phyloP scores from a whole-genome alignment of 2,797 vertebrate genomes.

The Rhinella marina region DNA sequence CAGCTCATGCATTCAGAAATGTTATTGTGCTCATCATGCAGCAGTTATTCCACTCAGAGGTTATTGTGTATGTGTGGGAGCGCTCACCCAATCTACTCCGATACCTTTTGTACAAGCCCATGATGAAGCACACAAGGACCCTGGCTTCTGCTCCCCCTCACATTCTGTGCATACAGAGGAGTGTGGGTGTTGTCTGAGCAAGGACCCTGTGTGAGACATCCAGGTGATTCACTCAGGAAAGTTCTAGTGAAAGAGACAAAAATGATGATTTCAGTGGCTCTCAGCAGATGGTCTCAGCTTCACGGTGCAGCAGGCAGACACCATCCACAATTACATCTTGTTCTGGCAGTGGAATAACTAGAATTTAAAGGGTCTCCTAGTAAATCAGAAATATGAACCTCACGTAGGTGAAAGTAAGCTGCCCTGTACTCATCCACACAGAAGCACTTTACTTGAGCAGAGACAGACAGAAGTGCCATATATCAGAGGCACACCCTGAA shows the following conservation, averaged over 20 bases:
- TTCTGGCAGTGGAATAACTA: background rate
- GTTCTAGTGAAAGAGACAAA: constrained; percentile 4
- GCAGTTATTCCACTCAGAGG: background rate
- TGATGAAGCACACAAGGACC: constrained; percentile 44
- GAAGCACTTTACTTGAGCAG: no score
- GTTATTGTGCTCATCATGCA: background rate
- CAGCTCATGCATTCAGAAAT: background rate
- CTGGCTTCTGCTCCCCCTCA: constrained; percentile 51
- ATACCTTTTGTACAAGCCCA: constrained; percentile 49
- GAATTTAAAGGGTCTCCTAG: background rate
- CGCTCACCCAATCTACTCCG: background rate
- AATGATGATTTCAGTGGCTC: background rate
- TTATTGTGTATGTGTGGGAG: constrained; percentile 25
- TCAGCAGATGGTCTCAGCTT: constrained; percentile 21
- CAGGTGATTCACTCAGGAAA: constrained; percentile 55
- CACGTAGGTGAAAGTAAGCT: background rate
- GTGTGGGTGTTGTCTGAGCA: constrained; percentile 51
- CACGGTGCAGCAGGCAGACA: background rate
- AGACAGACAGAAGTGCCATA: no score
- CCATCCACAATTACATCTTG: background rate
- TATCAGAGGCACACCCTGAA: no score
- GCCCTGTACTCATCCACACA: no score
- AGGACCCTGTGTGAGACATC: constrained; percentile 53
- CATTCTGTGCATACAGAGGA: constrained; percentile 51
- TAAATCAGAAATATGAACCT: background rate